These are phyloP conservation scores for Dasyurus viverrinus DNA, from an alignment of 2,113 vertebrate genomes.

Conservation along the genomic window DNA sequence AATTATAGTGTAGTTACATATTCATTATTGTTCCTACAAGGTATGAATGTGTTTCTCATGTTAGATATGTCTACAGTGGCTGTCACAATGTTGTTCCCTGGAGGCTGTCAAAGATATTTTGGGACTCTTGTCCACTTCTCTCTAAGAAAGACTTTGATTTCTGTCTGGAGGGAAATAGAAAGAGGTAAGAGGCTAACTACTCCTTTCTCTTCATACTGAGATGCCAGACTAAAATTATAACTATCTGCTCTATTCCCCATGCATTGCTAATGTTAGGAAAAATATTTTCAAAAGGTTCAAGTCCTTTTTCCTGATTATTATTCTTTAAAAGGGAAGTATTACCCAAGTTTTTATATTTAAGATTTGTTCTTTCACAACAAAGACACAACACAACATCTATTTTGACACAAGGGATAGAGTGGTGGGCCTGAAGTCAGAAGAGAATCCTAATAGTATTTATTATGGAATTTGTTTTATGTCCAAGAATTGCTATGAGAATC, in stretches of 20 bases:
- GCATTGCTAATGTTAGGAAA: background rate
- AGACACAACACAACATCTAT: background rate
- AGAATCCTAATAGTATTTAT: background rate
- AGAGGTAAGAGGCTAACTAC: background rate
- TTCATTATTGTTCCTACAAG: background rate
- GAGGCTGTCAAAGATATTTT: background rate
- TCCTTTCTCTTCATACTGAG: background rate
- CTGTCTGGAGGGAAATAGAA: background rate
- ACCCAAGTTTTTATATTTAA: background rate
- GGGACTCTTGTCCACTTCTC: background rate
- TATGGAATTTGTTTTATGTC: background rate
- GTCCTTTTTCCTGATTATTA: background rate
- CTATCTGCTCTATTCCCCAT: background rate
- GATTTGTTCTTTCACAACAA: background rate
- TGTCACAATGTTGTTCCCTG: background rate
- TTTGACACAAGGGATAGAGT: background rate
- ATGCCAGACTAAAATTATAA: background rate
- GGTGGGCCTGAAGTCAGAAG: background rate
- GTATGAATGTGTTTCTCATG: background rate
- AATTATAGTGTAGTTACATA: background rate
- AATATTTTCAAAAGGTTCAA: background rate
- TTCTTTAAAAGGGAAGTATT: background rate
- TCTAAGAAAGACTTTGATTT: background rate
- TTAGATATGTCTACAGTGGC: background rate
- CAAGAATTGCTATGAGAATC: rapidly evolving